Evolutionary conservation across 2,888 invertebrate genomes (phyloP), one percentile per base, ranked within the genome.

Genomic region (Ditula angustiorana): DNA sequence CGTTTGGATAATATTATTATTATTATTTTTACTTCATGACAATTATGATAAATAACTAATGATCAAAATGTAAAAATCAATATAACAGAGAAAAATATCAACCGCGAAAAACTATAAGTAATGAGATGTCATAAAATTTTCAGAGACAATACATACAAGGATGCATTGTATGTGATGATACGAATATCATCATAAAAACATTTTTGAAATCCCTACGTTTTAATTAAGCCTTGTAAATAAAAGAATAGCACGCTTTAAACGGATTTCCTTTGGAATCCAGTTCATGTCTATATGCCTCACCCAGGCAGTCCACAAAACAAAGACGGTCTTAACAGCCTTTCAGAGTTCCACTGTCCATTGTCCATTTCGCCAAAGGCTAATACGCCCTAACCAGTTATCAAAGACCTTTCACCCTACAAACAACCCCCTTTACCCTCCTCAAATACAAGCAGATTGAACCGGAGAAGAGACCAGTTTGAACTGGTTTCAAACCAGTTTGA

Each of bases 321-420:
- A 79, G 81, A 74, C 73, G 72, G 79, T 80, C 77, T 83, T 81
- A 64, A 64, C 78, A 74, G 81, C 79, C 76, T 79, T 83, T 77
- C 80, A 77, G 80, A 81, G 82, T 79, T 81, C 78, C 81, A 77
- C 72, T 72, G 74, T 78, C 84, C 75, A 83, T 84, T 85, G 86
- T 84, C 81, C 83, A 83, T 85, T 85, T 81, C 72, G 80, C 83
- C 78, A 71, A 66, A 75, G 76, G 79, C 79, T 61, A 72, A 64
- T 66, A 58, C 63, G 16, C 50, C 72, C 70, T 72, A 61, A 58
- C 86, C 77, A 83, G n/a, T 61, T 5, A 61, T 50, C 47, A 23
- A 10, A 69, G 77, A 76, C 59, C 80, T 61, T 33, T 72, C 50
- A 70, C 77, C 67, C 71, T 70, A 71, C 69, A 73, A 59, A 70